Evolutionary conservation across 2,113 vertebrate species (phyloP).

Genomic region (Cacatua alba): DNA sequence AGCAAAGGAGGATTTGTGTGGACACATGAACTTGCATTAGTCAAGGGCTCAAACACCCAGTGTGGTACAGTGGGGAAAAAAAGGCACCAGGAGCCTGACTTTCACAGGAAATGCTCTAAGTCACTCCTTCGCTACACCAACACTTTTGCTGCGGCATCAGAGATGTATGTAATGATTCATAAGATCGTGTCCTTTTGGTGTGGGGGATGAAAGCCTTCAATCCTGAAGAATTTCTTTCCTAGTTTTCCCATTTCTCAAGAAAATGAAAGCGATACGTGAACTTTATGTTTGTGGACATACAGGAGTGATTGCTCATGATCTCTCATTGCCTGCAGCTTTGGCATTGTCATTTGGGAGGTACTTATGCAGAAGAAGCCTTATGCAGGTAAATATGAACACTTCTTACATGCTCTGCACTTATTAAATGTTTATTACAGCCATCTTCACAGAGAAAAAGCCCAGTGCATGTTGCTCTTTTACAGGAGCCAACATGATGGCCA

Average conservation of each 20-base stretch:
- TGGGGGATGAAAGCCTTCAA: neutral
- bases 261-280: neutral
- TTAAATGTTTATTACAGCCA: neutral
- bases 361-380: constrained; percentile 87
- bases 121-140: neutral
- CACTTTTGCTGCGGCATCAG: neutral
- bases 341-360: constrained; percentile 89
- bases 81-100: neutral
- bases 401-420: neutral
- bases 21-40: neutral
- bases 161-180: neutral
- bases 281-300: rapidly evolving
- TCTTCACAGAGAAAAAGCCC: neutral
- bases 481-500: constrained; percentile 83
- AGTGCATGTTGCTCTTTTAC: rapidly evolving
- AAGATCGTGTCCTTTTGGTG: neutral
- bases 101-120: neutral
- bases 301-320: neutral
- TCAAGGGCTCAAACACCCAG: neutral
- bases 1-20: neutral
- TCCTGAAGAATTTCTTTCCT: neutral
- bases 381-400: constrained; percentile 70
- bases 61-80: neutral
- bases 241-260: neutral
- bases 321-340: constrained; percentile 75